Percentiles rank a stretch among this genome's conserved stretches.
These are phyloP conservation scores for Corythornis cristatus DNA, from an alignment of 2,113 vertebrate species.

Conservation along the genomic window DNA sequence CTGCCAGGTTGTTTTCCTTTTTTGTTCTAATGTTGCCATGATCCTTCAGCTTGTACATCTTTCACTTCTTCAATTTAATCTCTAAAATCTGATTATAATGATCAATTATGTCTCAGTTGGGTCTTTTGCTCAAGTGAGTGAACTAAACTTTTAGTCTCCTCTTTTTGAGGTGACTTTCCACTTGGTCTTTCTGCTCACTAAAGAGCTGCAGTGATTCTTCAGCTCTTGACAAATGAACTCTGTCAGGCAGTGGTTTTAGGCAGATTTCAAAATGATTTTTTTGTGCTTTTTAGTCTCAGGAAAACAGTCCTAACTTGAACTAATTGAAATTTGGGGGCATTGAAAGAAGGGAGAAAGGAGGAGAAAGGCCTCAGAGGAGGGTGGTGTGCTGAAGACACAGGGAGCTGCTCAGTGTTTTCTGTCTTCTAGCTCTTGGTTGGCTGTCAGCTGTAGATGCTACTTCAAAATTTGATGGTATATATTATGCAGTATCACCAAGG, in stretches of 20 bases:
- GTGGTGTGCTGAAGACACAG: background rate
- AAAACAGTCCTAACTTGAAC: background rate
- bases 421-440: background rate
- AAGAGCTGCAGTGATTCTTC: background rate
- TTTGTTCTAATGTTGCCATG: background rate
- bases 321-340: background rate
- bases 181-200: background rate
- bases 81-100: background rate
- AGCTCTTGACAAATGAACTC: background rate
- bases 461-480: background rate
- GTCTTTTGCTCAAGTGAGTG: background rate
- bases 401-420: background rate
- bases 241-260: background rate
- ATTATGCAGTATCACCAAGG: background rate
- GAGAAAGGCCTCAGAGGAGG: background rate
- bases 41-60: background rate
- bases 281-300: background rate
- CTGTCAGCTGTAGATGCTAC: background rate
- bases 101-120: background rate
- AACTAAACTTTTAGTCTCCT: background rate
- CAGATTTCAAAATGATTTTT: background rate
- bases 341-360: background rate
- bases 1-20: background rate
- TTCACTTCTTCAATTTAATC: background rate
- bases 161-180: background rate